Conservation (phyloP, 2,113 vertebrate genomes). For the Miniopterus natalensis region DNA sequence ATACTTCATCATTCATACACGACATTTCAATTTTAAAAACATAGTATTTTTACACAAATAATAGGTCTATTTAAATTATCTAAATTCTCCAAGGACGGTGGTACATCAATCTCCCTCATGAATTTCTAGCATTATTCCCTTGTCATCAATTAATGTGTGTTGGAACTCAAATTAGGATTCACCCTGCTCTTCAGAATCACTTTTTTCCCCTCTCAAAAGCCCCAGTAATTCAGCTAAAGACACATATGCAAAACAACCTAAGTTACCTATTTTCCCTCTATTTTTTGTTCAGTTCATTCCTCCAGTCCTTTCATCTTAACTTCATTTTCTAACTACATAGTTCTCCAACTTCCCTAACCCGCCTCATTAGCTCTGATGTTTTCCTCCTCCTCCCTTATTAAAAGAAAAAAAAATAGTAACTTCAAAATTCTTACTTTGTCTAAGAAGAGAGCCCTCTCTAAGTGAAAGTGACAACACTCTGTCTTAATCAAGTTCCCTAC, state of each 20-base stretch:
- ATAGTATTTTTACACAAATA: slow-evolving; percentile 24
- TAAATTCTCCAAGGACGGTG: slow-evolving; percentile 33
- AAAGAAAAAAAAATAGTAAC: not conserved
- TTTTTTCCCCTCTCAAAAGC: not conserved
- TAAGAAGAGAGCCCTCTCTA: not conserved
- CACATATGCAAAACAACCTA: not conserved
- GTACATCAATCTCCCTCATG: not conserved
- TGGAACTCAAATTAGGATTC: slow-evolving; percentile 27
- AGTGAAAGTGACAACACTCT: slow-evolving; percentile 20
- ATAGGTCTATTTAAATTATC: slow-evolving; percentile 20
- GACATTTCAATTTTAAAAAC: slow-evolving; percentile 51
- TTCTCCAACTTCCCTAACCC: not conserved
- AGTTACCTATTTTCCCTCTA: not conserved
- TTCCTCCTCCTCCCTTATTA: not conserved
- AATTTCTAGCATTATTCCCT: not conserved
- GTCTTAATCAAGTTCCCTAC: slow-evolving; percentile 28
- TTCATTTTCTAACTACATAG: slow-evolving; percentile 46
- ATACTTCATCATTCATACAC: not conserved
- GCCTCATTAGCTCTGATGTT: not conserved
- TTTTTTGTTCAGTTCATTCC: not conserved
- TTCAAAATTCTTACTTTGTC: slow-evolving; percentile 47
- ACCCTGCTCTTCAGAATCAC: not conserved
- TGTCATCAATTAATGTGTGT: not conserved
- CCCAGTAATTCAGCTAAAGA: slow-evolving; percentile 41
- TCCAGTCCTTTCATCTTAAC: slow-evolving; percentile 7